phyloP scores from a whole-genome alignment of 2,797 vertebrate species.

The Arnoldichthys spilopterus region DNA sequence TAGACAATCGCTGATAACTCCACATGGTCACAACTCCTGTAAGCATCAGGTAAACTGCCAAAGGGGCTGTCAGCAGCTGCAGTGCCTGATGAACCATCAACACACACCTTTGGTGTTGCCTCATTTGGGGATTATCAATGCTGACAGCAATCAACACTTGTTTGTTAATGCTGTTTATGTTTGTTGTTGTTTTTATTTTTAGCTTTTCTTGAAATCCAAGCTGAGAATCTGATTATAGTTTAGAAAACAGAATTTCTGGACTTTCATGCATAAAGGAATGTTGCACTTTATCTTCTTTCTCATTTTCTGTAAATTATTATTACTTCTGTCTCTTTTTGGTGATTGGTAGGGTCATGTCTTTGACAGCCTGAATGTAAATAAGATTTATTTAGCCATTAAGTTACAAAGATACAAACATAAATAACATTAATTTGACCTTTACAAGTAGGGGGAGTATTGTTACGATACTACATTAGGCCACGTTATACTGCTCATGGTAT shows the following conservation, averaged over 20 bases:
- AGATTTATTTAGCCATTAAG: too few relatives aligned
- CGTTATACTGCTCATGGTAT: too few relatives aligned
- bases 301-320: background rate
- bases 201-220: slow-evolving; percentile 5
- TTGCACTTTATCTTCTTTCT: background rate
- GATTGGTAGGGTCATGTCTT: too few relatives aligned
- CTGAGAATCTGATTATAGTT: slow-evolving; percentile 14
- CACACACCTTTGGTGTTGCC: slow-evolving; percentile 19
- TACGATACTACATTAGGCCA: too few relatives aligned
- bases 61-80: slow-evolving; percentile 4
- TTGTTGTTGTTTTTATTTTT: slow-evolving; percentile 17
- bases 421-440: too few relatives aligned
- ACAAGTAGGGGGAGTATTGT: too few relatives aligned
- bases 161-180: slow-evolving; percentile 22
- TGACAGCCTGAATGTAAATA: too few relatives aligned
- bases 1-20: too few relatives aligned
- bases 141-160: slow-evolving; percentile 18
- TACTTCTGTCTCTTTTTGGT: background rate
- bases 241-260: background rate
- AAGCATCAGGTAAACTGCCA: slow-evolving; percentile 20
- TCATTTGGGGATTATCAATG: slow-evolving; percentile 15
- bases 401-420: too few relatives aligned
- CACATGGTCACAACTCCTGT: slow-evolving; percentile 8
- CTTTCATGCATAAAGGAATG: background rate
- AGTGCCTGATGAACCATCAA: slow-evolving; percentile 4